These are phyloP conservation scores for Egretta garzetta DNA, from an alignment of 2,113 vertebrate species.

Conservation along the genomic window DNA sequence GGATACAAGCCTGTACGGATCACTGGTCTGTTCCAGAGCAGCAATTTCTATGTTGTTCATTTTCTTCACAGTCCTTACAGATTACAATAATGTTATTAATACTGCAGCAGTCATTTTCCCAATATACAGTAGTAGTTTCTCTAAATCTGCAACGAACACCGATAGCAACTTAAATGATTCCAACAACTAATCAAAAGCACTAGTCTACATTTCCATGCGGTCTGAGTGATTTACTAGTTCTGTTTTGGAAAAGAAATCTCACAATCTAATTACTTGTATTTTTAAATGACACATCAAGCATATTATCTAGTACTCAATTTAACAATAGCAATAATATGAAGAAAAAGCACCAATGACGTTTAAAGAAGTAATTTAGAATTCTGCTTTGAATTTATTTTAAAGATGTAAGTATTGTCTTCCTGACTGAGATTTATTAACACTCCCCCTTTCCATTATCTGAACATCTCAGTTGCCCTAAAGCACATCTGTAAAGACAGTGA, in stretches of 20 bases:
- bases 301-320: constrained; percentile 22
- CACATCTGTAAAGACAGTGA: constrained; percentile 59
- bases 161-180: constrained; percentile 26
- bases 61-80: constrained; percentile 56
- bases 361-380: constrained; percentile 62
- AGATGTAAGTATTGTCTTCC: constrained; percentile 63
- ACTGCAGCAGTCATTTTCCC: constrained; percentile 46
- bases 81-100: constrained; percentile 72
- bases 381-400: constrained; percentile 64
- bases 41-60: constrained; percentile 10
- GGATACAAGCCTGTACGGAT: constrained; percentile 20
- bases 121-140: constrained; percentile 62
- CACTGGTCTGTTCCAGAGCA: constrained; percentile 40
- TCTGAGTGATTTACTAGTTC: constrained; percentile 39
- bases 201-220: constrained; percentile 5
- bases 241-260: constrained; percentile 3
- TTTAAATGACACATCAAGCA: constrained; percentile 39
- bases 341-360: constrained; percentile 28
- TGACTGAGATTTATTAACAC: constrained; percentile 71
- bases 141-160: constrained; percentile 51
- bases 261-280: constrained; percentile 34
- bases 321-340: constrained; percentile 33
- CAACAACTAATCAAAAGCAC: constrained; percentile 26
- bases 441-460: constrained; percentile 59
- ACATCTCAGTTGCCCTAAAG: constrained; percentile 69